Evolutionary conservation across 1,140 invertebrate genomes (phyloP), one percentile per base, ranked within the genome.

Genomic region (Drosophila sucinea): DNA sequence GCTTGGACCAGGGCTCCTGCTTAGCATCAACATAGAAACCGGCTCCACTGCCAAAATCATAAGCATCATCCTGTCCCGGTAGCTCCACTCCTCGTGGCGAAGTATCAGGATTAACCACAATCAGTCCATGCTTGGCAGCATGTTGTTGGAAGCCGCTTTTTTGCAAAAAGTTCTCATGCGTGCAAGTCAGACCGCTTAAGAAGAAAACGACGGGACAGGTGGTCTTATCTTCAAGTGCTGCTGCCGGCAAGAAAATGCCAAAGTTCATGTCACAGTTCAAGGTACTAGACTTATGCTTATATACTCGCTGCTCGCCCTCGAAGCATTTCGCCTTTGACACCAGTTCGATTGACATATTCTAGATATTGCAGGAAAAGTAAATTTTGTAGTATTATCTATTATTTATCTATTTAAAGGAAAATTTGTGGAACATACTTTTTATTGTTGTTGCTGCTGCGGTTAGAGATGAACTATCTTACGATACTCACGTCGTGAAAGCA

Each of bases 1-100:
- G 96, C 60, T 95, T 96, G 41, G 96, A 96, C 98, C 98, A 99
- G 63, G 98, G 97, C 32, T 97, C 96, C 81, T 96, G 93, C 1
- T 96, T 96, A 3, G 98, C 98, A 94, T 99, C 96, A 0, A 99
- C 93, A 93, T 99, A 99, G 92, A 99, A 99, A 1, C 98, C 98
- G 77, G 99, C 98, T 25, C 97, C 97, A 30, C 95, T 96, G 30
- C 99, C 99, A 94, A 99, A 98, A 93, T 99, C 98, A 94, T 96
- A 99, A 27, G 94, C 93, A 56, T 98, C 97, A 83, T 97, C 95
- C 92, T 99, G 97, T 2, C 98, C 98, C 66, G 96, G 95, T 73
- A 99, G 95, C 83, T 97, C 96, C 11, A 96, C 94, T 7, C 96
- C 97, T 79, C 98, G 94, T 5, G 99, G 99, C 90, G 98, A 99